A percentile compares a stretch with the other conserved stretches of the same genome.
Conservation (phyloP, 2,797 vertebrate genomes). For the Squalus acanthias region DNA sequence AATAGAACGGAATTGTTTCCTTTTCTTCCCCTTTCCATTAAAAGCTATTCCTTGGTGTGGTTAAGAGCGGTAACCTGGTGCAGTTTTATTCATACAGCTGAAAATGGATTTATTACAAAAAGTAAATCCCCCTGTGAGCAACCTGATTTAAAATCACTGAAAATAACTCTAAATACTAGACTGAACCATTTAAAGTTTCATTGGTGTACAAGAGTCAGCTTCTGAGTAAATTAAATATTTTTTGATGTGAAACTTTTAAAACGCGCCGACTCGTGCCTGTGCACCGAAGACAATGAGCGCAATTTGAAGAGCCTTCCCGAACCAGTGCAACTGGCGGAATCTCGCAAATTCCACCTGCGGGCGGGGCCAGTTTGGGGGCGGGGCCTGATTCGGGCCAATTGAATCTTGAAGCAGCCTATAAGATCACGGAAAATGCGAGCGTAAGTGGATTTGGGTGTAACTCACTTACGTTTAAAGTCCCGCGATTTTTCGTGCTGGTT, state of each 20-base stretch:
- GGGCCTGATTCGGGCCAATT: not conserved
- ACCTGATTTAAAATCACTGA: not conserved
- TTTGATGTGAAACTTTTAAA: not conserved
- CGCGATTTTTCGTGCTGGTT: not conserved
- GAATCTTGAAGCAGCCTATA: not conserved
- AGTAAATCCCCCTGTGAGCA: not conserved
- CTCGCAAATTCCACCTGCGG: not conserved
- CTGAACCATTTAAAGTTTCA: not conserved
- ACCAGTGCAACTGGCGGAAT: not conserved
- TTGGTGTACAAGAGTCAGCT: not conserved
- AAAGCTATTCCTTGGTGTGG: not conserved
- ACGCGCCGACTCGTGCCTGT: not conserved
- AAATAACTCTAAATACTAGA: not conserved
- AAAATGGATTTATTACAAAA: not conserved
- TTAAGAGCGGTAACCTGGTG: not conserved
- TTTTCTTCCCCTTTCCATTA: not conserved
- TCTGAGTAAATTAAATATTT: not conserved
- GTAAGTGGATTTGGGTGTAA: not conserved
- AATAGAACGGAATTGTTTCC: not conserved
- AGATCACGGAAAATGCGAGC: not conserved
- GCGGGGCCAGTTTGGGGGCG: no score
- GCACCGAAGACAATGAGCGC: not conserved
- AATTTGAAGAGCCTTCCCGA: not conserved
- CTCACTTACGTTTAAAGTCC: not conserved
- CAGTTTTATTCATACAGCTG: not conserved